phyloP scores from a whole-genome alignment of 2,888 invertebrate genomes.

The Ptilodon capucinus region DNA sequence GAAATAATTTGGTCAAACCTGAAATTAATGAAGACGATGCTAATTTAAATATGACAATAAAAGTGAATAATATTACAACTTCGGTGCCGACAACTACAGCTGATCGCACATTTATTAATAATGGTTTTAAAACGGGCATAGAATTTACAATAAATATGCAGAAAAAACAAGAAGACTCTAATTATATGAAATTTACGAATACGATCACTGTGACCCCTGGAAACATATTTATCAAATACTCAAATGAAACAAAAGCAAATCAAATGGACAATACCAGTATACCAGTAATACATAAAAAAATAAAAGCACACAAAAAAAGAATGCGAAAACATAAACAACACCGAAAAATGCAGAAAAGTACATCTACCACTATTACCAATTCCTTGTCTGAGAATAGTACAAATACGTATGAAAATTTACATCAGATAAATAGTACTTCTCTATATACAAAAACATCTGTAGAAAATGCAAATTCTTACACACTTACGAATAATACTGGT shows the following conservation, averaged over 20 bases:
- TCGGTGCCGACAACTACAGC: not conserved
- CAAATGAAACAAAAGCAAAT: not conserved
- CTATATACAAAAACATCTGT: not conserved
- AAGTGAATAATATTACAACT: not conserved
- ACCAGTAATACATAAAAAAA: not conserved
- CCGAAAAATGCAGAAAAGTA: not conserved
- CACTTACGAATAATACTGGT: not conserved
- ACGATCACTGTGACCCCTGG: not conserved
- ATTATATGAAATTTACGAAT: not conserved
- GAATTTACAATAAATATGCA: not conserved
- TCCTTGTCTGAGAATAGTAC: not conserved
- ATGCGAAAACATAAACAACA: not conserved
- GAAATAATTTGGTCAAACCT: not conserved
- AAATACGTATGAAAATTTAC: not conserved
- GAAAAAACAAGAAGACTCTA: not conserved
- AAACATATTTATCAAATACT: not conserved
- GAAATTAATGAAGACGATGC: not conserved
- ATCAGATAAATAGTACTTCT: not conserved
- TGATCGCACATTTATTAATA: not conserved
- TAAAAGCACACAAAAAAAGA: not conserved
- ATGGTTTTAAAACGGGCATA: too few relatives aligned
- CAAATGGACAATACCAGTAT: not conserved
- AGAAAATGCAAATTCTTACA: not conserved
- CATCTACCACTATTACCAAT: not conserved
- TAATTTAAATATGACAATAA: not conserved